Evolutionary conservation across 2,888 invertebrate genomes (phyloP).

Genomic region (Amaurobius ferox): DNA sequence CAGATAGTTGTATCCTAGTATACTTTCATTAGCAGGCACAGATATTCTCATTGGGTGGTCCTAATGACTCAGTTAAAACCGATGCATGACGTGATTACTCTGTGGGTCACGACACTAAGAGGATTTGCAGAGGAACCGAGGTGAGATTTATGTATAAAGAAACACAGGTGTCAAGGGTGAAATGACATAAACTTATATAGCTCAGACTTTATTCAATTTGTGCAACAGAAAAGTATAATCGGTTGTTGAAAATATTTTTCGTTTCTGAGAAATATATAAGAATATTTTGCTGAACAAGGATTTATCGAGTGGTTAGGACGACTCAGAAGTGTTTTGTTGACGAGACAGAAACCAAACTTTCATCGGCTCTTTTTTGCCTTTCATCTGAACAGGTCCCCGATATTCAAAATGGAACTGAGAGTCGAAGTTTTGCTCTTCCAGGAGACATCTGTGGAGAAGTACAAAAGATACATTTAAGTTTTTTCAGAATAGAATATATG

Average conservation of each 20-base stretch:
- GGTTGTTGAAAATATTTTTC: conserved; percentile 12
- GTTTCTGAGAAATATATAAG: conserved; percentile 13
- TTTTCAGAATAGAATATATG: too few species aligned
- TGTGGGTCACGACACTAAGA: too few species aligned
- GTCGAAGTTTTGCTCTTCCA: conserved; percentile 88
- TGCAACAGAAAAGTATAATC: background rate
- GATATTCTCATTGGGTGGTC: too few species aligned
- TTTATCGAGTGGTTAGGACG: background rate
- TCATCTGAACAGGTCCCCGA: conserved; percentile 93
- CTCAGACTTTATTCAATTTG: background rate
- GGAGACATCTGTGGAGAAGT: conserved; percentile 85
- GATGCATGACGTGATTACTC: too few species aligned
- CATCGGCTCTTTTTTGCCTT: conserved; percentile 95
- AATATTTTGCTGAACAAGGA: background rate
- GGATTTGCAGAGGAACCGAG: too few species aligned
- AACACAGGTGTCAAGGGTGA: background rate
- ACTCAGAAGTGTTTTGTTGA: conserved; percentile 24
- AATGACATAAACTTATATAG: background rate
- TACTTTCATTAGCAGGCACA: too few species aligned
- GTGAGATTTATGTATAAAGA: background rate
- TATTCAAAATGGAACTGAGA: conserved; percentile 89
- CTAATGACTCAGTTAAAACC: too few species aligned
- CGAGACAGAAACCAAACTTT: conserved; percentile 90
- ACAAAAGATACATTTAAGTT: too few species aligned
- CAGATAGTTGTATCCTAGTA: too few species aligned